Evolutionary conservation across 2,797 vertebrate genomes (phyloP), one percentile per base, ranked within the genome.

Genomic region (Picus viridis): DNA sequence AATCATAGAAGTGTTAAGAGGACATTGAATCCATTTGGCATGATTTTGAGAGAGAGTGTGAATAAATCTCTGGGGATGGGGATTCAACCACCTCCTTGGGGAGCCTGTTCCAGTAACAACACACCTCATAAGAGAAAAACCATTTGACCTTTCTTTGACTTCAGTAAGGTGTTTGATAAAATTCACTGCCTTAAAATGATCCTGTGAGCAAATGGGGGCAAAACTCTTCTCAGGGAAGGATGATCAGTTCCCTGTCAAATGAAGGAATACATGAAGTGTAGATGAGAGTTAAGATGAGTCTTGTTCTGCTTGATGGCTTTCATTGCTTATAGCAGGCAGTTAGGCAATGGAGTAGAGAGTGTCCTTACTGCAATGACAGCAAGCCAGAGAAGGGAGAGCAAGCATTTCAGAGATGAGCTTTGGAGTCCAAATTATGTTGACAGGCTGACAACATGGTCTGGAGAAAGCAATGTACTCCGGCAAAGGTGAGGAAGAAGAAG

Each of bases 21-120:
- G 12, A 79, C 80, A 90, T 49, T 13, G 61, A 39, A 77, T 54
- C 32, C 56, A 45, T 87, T 70, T 64, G 39, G 63, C 7, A 3
- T 0, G 4, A 77, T 57, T 73, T 59, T 4, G 22, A 79, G 56
- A 78, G 30, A 47, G 3, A 41, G 6, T 0, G 0, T 13, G n/a
- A 64, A 29, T 49, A 72, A 65, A 68, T 3, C 16, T 61, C 41
- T 43, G 16, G 41, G 49, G 49, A 24, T 24, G 49, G 49, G 23
- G 49, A 51, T 24, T 51, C 23, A 51, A 11, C 23, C 49, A 24
- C 7, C 49, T 51, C 49, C 23, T 7, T 51, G 49, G 49, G 23
- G 49, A 51, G 12, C 49, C 23, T 23, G 49, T 51, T 49, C 34
- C 0, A 1, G 56, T 24, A 24, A 69, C 71, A 83, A 62, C 7